Evolutionary conservation across 2,797 vertebrate genomes (phyloP), one percentile per base, ranked within the genome.

Genomic region (Anableps anableps): DNA sequence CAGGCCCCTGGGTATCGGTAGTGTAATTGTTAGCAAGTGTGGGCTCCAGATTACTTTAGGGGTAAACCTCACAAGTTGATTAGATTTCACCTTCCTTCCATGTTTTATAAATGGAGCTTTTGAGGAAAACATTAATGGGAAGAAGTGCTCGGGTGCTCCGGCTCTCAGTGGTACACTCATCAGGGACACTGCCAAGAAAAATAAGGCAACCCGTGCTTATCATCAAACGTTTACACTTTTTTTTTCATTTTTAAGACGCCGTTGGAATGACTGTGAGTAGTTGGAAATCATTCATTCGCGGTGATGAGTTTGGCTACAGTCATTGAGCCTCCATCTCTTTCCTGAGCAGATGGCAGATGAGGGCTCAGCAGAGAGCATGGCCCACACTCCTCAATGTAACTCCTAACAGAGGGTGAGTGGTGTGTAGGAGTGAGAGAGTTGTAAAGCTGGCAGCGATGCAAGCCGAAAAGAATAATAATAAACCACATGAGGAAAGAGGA

Each of bases 21-120:
- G 75, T 53, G 62, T 94, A 94, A 95, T 93, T 91, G 91, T 90
- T 94, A 91, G 89, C 92, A 93, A 95, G 92, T 93, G 91, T 92
- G 88, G 90, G 88, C 83, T 80, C 72, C 38, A 74, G 74, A 87
- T 86, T 88, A 92, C 47, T 81, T 77, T 29, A 71, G 75, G 83
- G 79, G 85, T 91, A 86, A 91, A 86, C 85, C 85, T 83, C 90
- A 88, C 86, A 86, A 81, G 86, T 91, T 93, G 88, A 94, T 94
- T 89, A 87, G 80, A 85, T 87, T 83, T 81, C 78, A 88, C 77
- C 79, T 87, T 90, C 72, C 78, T 83, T 86, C 79, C 78, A 79
- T 83, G 79, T 86, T 86, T 87, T 83, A 81, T 80, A 85, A 91
- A 94, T 85, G 47, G 66, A 83, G 91, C 76, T 77, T 84, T 91